Conservation (phyloP, 2,797 vertebrate species). For the Fratercula arctica region DNA sequence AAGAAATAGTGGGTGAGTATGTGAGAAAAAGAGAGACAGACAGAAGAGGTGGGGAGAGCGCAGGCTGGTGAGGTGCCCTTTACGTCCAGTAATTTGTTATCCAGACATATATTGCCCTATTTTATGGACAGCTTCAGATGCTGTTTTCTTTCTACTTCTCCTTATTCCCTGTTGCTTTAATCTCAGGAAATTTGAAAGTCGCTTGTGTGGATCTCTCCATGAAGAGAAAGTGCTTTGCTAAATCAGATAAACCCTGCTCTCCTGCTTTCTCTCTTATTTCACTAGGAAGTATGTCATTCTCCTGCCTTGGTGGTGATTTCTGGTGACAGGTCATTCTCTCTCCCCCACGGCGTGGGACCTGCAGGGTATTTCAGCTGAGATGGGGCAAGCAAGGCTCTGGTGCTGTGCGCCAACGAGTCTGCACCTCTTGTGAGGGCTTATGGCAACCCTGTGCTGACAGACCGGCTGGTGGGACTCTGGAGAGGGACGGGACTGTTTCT, state of each 20-base stretch:
- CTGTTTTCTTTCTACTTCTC: not conserved
- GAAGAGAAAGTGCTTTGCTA: not conserved
- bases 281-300: not conserved
- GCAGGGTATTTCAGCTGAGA: not conserved
- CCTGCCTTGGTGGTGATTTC: not conserved
- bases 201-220: not conserved
- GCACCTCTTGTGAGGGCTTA: not conserved
- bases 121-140: not conserved
- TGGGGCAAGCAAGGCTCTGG: not conserved
- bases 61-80: not conserved
- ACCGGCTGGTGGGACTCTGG: not conserved
- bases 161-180: not conserved
- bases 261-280: not conserved
- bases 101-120: not conserved
- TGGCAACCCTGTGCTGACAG: not conserved
- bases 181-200: not conserved
- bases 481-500: not conserved
- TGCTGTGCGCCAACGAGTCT: not conserved
- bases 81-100: rapidly evolving
- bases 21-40: not conserved
- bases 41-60: not conserved
- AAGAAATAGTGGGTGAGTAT: not conserved
- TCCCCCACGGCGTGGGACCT: not conserved
- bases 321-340: not conserved
- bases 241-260: not conserved